A percentile compares a stretch with the other conserved stretches of the same genome.
Evolutionary conservation across 2,797 vertebrate species (phyloP).

Genomic region (Poeciliopsis turneri): DNA sequence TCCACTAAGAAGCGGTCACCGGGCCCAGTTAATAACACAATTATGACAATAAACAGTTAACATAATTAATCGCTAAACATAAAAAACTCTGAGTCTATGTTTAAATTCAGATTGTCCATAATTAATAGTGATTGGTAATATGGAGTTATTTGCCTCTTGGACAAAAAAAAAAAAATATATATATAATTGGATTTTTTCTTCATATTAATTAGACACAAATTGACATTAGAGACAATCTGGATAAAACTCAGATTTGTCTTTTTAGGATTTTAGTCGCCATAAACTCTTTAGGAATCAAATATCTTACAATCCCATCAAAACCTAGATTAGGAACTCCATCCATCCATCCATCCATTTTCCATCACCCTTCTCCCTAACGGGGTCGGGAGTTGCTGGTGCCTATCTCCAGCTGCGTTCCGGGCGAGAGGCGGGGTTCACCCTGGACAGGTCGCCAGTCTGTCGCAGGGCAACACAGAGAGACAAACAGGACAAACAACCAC

Average conservation of each 20-base stretch:
- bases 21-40: slow-evolving; percentile 5
- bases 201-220: neutral
- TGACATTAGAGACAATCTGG: neutral
- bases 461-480: no score
- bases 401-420: no score
- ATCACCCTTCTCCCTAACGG: no score
- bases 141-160: neutral
- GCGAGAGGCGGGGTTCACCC: no score
- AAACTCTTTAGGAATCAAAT: neutral
- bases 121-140: neutral
- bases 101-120: neutral
- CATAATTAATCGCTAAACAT: neutral
- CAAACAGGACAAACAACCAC: no score
- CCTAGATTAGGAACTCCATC: no score
- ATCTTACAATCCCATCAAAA: neutral
- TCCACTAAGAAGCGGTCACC: neutral
- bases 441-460: no score
- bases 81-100: neutral
- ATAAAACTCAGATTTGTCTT: neutral
- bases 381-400: no score
- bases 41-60: neutral
- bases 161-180: neutral
- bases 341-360: no score
- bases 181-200: neutral
- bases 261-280: neutral